phyloP scores from a whole-genome alignment of 2,113 vertebrate species.

The Campylorhamphus procurvoides region DNA sequence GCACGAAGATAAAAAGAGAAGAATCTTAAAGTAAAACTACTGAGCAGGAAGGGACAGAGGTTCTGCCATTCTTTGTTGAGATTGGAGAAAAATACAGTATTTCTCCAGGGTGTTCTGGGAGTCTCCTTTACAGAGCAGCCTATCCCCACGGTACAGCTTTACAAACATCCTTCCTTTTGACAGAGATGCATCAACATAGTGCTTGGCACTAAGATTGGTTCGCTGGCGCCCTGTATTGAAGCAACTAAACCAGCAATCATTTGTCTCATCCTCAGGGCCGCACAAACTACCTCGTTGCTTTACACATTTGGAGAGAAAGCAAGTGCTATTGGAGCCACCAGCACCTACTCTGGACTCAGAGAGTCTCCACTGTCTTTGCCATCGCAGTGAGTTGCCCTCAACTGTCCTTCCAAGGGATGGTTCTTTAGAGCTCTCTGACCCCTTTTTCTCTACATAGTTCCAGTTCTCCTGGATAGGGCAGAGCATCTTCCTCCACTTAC shows the following conservation, averaged over 20 bases:
- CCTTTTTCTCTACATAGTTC: fast-evolving
- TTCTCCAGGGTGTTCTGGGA: neutral
- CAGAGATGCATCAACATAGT: fast-evolving
- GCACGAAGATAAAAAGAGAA: neutral
- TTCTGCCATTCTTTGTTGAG: neutral
- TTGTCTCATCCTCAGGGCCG: neutral
- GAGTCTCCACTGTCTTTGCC: neutral
- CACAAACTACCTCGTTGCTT: neutral
- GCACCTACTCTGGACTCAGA: neutral
- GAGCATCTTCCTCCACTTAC: neutral
- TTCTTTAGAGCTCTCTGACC: neutral
- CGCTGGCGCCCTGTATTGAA: fast-evolving
- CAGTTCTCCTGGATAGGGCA: neutral
- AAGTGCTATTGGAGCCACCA: neutral
- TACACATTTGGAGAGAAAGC: neutral
- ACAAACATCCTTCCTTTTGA: neutral
- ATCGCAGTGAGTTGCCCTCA: fast-evolving
- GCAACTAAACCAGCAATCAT: neutral
- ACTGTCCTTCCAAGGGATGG: neutral
- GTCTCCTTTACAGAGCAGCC: neutral
- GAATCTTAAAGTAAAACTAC: neutral
- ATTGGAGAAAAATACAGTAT: fast-evolving
- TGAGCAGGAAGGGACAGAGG: neutral
- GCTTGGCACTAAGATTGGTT: neutral
- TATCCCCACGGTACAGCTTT: fast-evolving